Evolutionary conservation across 2,888 invertebrate species (phyloP).

Genomic region (Thera britannica): DNA sequence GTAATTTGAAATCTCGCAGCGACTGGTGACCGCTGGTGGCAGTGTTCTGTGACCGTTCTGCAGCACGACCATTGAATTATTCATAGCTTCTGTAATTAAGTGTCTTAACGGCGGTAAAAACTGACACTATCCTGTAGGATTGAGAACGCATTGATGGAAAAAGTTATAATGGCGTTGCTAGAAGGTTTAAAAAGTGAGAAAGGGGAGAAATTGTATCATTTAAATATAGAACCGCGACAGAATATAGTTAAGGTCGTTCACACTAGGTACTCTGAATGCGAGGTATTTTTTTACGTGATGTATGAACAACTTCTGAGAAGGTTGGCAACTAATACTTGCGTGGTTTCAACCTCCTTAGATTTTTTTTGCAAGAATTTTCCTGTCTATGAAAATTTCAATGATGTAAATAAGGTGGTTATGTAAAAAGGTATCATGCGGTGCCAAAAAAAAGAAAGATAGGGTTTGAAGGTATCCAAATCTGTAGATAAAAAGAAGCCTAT

Average conservation of each 20-base stretch:
- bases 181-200: constrained; percentile 25
- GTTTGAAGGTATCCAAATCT: too few relatives aligned
- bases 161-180: constrained; percentile 20
- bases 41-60: constrained; percentile 80
- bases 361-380: too few relatives aligned
- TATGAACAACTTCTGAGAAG: too few relatives aligned
- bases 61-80: constrained; percentile 73
- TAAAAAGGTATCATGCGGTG: too few relatives aligned
- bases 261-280: neutral
- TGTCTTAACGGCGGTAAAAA: constrained; percentile 42
- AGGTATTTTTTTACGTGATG: too few relatives aligned
- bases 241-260: neutral
- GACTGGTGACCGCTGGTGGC: constrained; percentile 71
- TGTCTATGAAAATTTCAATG: too few relatives aligned
- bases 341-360: too few relatives aligned
- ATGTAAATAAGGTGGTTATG: too few relatives aligned
- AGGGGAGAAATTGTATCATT: constrained; percentile 30
- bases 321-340: too few relatives aligned
- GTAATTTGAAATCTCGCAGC: constrained; percentile 41
- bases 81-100: constrained; percentile 57
- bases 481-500: too few relatives aligned
- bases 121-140: constrained; percentile 43
- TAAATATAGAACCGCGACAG: constrained; percentile 16
- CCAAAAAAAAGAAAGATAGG: too few relatives aligned
- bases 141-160: constrained; percentile 27